Conservation (phyloP, 2,797 vertebrate genomes). For the Alfaro cultratus region DNA sequence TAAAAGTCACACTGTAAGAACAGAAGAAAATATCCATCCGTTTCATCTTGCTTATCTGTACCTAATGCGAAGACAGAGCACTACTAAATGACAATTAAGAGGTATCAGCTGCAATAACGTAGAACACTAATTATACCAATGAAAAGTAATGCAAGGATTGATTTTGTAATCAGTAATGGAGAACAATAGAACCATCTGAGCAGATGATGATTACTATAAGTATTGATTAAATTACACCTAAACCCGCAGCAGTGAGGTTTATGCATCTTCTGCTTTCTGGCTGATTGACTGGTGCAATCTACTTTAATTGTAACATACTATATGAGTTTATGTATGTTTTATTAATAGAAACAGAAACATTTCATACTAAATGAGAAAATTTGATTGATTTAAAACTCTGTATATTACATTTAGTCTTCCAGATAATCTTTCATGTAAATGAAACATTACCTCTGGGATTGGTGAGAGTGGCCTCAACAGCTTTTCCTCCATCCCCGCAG, state of each 20-base stretch:
- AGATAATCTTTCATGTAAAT: background rate
- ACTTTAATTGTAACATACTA: constrained; percentile 27
- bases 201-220: constrained; percentile 42
- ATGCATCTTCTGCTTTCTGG: background rate
- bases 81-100: constrained; percentile 48
- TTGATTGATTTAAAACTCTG: background rate
- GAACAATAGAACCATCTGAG: constrained; percentile 67
- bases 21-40: constrained; percentile 34
- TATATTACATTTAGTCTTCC: background rate
- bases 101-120: constrained; percentile 45
- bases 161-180: constrained; percentile 58
- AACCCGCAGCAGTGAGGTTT: constrained; percentile 37
- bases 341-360: constrained; percentile 11
- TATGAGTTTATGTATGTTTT: constrained; percentile 15
- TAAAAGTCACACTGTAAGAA: constrained; percentile 31
- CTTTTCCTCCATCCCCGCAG: constrained; percentile 96
- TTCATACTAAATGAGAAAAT: no score
- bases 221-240: constrained; percentile 62
- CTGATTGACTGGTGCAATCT: background rate
- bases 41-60: constrained; percentile 52
- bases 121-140: constrained; percentile 47
- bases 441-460: constrained; percentile 90
- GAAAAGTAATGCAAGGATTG: constrained; percentile 50
- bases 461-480: constrained; percentile 93
- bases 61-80: constrained; percentile 43